phyloP scores from a whole-genome alignment of 2,888 invertebrate species.

The Nomada hirtipes region DNA sequence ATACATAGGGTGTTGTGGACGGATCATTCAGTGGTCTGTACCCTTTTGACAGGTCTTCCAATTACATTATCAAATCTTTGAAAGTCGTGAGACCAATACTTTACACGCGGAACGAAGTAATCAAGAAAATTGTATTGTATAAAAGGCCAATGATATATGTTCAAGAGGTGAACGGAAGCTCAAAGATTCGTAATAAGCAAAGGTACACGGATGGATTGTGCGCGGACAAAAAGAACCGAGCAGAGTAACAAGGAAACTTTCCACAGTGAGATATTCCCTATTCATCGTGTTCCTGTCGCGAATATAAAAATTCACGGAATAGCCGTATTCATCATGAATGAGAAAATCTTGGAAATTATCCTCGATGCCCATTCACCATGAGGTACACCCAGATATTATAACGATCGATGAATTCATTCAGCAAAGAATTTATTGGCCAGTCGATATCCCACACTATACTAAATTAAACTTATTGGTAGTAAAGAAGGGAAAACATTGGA shows the following conservation, averaged over 20 bases:
- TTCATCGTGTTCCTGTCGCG: conserved; percentile 7
- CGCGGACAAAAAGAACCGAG: neutral
- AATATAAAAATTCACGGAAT: conserved; percentile 2
- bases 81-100: too few relatives aligned
- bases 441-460: neutral
- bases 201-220: neutral
- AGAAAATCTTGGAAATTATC: conserved; percentile 4
- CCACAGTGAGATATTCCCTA: conserved; percentile 16
- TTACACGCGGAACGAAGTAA: too few relatives aligned
- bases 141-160: too few relatives aligned
- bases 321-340: neutral
- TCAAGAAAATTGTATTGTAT: too few relatives aligned
- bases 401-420: neutral
- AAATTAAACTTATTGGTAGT: neutral
- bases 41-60: neutral
- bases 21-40: too few relatives aligned
- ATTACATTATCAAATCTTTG: neutral
- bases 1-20: neutral
- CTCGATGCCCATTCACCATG: neutral
- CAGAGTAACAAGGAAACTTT: conserved; percentile 35
- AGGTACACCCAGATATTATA: neutral
- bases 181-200: neutral
- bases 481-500: neutral
- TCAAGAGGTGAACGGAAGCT: neutral
- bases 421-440: neutral